Evolutionary conservation across 2,888 invertebrate species (phyloP).

Genomic region (Cantharis flavilabris): DNA sequence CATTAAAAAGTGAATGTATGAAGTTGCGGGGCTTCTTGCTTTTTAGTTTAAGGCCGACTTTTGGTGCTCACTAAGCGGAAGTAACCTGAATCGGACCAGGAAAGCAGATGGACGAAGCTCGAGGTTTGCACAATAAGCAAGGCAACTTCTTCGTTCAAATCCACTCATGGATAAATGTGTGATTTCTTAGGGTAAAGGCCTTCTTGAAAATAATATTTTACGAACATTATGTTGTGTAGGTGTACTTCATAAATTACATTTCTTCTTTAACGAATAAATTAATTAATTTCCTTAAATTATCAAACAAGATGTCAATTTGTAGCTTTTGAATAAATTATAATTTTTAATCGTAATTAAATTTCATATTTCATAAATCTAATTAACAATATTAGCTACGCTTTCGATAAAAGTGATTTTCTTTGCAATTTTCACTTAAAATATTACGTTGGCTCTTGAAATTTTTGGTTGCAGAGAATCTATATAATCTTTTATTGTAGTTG

Average conservation of each 20-base stretch:
- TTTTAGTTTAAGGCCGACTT: slow-evolving; percentile 36
- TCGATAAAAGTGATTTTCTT: neutral
- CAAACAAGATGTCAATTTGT: neutral
- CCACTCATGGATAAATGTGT: slow-evolving; percentile 38
- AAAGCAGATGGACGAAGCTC: slow-evolving; percentile 42
- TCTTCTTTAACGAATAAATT: neutral
- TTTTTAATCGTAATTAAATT: neutral
- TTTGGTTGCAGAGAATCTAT: no score
- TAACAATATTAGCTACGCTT: neutral
- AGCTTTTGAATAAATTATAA: neutral
- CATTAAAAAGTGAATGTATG: slow-evolving; percentile 28
- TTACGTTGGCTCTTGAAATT: no score
- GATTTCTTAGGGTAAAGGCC: slow-evolving; percentile 34
- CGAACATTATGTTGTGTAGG: slow-evolving; percentile 6
- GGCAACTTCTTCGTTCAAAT: slow-evolving; percentile 33
- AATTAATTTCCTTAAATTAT: neutral
- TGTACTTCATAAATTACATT: slow-evolving; percentile 17
- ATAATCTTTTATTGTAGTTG: no score
- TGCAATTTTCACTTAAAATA: neutral
- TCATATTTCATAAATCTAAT: neutral
- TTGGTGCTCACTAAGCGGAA: slow-evolving; percentile 54
- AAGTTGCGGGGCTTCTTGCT: slow-evolving; percentile 35
- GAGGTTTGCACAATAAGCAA: slow-evolving; percentile 32
- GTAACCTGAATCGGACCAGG: slow-evolving; percentile 57
- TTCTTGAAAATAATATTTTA: slow-evolving; percentile 21